Base-by-base conservation (phyloP, 2,797 vertebrate genomes). In the Lagodon rhomboides region DNA sequence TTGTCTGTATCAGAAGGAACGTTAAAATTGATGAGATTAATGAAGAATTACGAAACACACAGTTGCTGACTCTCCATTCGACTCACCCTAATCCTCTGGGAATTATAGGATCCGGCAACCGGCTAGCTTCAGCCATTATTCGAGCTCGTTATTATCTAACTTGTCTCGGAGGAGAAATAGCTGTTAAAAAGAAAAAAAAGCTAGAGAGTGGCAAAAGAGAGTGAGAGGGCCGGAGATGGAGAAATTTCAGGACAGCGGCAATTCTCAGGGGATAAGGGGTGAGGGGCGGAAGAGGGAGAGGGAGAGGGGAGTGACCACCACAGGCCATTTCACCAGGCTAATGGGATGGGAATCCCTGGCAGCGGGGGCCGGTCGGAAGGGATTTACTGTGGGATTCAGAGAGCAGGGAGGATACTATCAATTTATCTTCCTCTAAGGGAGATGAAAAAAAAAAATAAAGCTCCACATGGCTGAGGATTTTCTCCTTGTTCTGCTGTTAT, bases 261-360 rank as follows among this genome's bases (percentile, higher is more conserved):
- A 59, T 77, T 70, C 79, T 75, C 75, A 34, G 71, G 71, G 77
- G 80, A 82, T 56, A 15, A 68, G 75, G 51, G 59, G 50, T 22
- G 4, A 47, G 44, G 64, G 54, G 20, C 23, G 15, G 53, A 23
- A 55, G 51, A 22, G 38, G 47, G 47, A n/a, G 81, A 20, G 50
- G 76, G 56, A 56, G 59, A 51, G 64, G 61, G 47, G 79, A 71
- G 76, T 27, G 73, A 80, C 77, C 86, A 80, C 77, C 86, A 80
- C 75, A 79, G 84, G 75, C 74, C 77, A 87, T 90, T 87, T 90
- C 78, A 82, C 63, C 23, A 10, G 16, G 71, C 72, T 93, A 91
- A 92, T 90, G 82, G 87, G 80, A 86, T 78, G 79, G 88, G 90
- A 90, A 92, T 92, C 87, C 77, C 85, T 79, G 72, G 69, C 69